Evolutionary conservation across 2,113 vertebrate genomes (phyloP).

Genomic region (Ammodytes dubius): DNA sequence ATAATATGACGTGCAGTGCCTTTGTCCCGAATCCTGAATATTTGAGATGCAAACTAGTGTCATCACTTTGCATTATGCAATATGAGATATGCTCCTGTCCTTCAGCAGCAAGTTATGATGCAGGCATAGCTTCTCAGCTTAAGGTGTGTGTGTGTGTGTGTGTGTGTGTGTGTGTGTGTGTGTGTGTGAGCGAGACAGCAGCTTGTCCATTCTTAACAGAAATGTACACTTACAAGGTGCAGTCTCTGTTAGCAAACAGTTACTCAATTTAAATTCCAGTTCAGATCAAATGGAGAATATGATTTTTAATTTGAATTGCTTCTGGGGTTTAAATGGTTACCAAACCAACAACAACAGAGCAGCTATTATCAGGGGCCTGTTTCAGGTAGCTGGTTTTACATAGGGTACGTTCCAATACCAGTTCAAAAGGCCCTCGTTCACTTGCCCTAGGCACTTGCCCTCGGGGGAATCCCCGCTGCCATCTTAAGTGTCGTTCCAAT

Average conservation of each 20-base stretch:
- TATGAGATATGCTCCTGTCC: slow-evolving; percentile 4
- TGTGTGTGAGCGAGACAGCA: slow-evolving; percentile 6
- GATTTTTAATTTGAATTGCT: no score
- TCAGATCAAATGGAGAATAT: no score
- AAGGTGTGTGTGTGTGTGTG: neutral
- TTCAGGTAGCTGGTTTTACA: no score
- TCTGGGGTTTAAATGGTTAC: no score
- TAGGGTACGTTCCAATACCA: no score
- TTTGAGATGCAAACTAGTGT: slow-evolving; percentile 18
- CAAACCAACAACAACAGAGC: no score
- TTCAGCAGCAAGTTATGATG: slow-evolving; percentile 4
- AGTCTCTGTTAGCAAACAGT: neutral
- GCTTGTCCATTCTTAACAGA: slow-evolving; percentile 13
- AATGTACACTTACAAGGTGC: neutral
- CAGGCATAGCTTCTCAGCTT: slow-evolving; percentile 24
- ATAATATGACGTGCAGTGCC: neutral
- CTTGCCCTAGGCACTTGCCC: no score
- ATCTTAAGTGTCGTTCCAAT: no score
- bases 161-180: neutral
- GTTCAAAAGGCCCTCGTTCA: no score
- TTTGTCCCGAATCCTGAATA: neutral
- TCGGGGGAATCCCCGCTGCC: no score
- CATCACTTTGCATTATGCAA: neutral
- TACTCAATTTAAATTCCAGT: no score
- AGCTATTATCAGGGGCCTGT: no score